A percentile compares a stretch with the other conserved stretches of the same genome.
These are phyloP conservation scores for Nomada goodeniana DNA, from an alignment of 2,888 invertebrate species.

Conservation along the genomic window DNA sequence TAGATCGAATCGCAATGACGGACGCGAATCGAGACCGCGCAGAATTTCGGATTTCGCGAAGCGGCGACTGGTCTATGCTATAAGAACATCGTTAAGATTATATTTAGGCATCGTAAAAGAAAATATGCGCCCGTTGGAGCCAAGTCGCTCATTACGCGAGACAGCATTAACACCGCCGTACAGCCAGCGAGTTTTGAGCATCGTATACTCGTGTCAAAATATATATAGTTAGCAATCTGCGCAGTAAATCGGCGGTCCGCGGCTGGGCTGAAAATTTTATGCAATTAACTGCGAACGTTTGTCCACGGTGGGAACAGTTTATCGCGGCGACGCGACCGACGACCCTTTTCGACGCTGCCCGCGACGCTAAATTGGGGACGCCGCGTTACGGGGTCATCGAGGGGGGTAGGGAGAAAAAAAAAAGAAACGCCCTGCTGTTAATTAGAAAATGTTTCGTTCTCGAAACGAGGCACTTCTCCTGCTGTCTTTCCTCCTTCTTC, in stretches of 20 bases:
- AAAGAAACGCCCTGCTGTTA: neutral
- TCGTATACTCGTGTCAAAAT: constrained; percentile 67
- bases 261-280: constrained; percentile 45
- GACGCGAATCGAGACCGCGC: constrained; percentile 29
- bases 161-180: constrained; percentile 80
- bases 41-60: constrained; percentile 72
- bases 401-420: too few relatives aligned
- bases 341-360: neutral
- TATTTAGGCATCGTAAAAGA: constrained; percentile 84
- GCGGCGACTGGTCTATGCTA: constrained; percentile 72
- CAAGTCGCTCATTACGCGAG: constrained; percentile 83
- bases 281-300: constrained; percentile 46
- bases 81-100: constrained; percentile 83
- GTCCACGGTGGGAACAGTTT: constrained; percentile 34
- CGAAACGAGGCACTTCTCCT: neutral
- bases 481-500: neutral
- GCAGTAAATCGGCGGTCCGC: constrained; percentile 54
- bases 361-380: constrained; percentile 34
- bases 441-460: neutral
- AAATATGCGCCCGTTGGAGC: constrained; percentile 83
- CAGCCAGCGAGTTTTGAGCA: constrained; percentile 60
- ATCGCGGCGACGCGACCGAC: constrained; percentile 5
- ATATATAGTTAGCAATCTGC: constrained; percentile 61
- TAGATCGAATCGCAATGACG: too few relatives aligned
- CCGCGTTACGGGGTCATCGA: neutral